Conservation (phyloP, 2,888 invertebrate genomes). For the Oscheius sp. region DNA sequence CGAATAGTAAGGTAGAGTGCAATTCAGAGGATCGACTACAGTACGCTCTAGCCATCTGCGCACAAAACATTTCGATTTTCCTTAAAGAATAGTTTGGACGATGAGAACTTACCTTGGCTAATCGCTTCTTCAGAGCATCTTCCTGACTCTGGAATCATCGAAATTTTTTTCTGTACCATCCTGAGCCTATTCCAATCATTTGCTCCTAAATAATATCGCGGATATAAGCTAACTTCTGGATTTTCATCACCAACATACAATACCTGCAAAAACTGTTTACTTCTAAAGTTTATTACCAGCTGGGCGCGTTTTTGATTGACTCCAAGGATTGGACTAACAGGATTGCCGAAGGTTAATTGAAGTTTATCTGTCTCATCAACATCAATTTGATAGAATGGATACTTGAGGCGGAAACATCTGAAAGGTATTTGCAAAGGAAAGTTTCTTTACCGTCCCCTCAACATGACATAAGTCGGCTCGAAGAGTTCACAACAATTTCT, state of each 20-base stretch:
- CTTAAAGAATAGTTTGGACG: slow-evolving; percentile 6
- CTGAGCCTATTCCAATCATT: slow-evolving; percentile 49
- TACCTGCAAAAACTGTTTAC: no score
- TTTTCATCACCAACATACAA: slow-evolving; percentile 46
- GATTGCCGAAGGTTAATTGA: slow-evolving; percentile 43
- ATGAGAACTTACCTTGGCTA: slow-evolving; percentile 14
- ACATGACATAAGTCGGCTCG: slow-evolving; percentile 46
- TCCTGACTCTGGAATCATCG: slow-evolving; percentile 22
- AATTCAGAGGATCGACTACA: slow-evolving; percentile 41
- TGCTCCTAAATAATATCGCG: slow-evolving; percentile 46
- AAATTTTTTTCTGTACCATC: slow-evolving; percentile 34
- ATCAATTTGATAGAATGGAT: slow-evolving; percentile 46
- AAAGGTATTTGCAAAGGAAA: no score
- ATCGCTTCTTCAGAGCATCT: slow-evolving; percentile 16
- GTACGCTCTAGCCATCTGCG: slow-evolving; percentile 42
- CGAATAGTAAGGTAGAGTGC: slow-evolving; percentile 48
- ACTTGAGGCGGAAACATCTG: slow-evolving; percentile 45
- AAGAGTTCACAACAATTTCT: slow-evolving; percentile 51
- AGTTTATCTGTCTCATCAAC: slow-evolving; percentile 50
- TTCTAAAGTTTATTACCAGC: no score
- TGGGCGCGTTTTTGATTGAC: slow-evolving; percentile 30
- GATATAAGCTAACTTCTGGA: slow-evolving; percentile 35
- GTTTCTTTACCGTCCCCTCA: slow-evolving; percentile 50
- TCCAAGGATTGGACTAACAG: slow-evolving; percentile 38
- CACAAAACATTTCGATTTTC: slow-evolving; percentile 49